Base-by-base conservation (phyloP, 2,888 invertebrate genomes). In the Choreutis nemorana region DNA sequence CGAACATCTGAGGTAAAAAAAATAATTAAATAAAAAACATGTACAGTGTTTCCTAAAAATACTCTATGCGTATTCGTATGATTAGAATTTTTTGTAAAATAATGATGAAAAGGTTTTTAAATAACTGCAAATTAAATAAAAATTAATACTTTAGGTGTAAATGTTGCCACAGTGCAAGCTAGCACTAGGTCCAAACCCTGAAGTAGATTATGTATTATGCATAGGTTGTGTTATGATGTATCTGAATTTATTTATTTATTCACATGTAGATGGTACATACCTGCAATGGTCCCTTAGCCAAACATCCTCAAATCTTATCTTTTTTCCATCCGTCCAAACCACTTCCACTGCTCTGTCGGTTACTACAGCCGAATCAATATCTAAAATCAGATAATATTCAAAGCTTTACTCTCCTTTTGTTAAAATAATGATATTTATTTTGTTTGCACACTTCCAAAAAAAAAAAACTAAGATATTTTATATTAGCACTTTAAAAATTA, bases 201-300 rank as follows among this genome's bases (percentile, higher is more conserved):
- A 18, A 18, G 5, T 18, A 18, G 18, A 6, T 6, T 18, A 18
- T 18, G 5, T 6, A 18, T 6, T 8, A 18, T 18, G 8, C 5
- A 18, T 18, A 18, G 5, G 18, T 18, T 6, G 18, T 18, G 8
- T 5, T 5, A 6, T 6, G 8, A 8, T 18, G 18, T 18, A 8
- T 18, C n/a, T n/a, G n/a, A n/a, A n/a, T 4, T 9, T 14, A 26
- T 14, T 26, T 15, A 15, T 8, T 15, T 26, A 13, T 16, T 15
- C 25, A 12, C n/a, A n/a, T n/a, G n/a, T n/a, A n/a, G n/a, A n/a
- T n/a, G n/a, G n/a, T 23, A 32, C 30, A 41, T 50, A 84, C 75
- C 81, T 77, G 67, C 85, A 85, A 44, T 85, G 78, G 47, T 85
- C 85, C 34, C 84, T 58, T 7, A 85, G 63, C 85, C 85, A 85